Evolutionary conservation across 2,797 vertebrate genomes (phyloP).

Genomic region (Benthosema pterotum): DNA sequence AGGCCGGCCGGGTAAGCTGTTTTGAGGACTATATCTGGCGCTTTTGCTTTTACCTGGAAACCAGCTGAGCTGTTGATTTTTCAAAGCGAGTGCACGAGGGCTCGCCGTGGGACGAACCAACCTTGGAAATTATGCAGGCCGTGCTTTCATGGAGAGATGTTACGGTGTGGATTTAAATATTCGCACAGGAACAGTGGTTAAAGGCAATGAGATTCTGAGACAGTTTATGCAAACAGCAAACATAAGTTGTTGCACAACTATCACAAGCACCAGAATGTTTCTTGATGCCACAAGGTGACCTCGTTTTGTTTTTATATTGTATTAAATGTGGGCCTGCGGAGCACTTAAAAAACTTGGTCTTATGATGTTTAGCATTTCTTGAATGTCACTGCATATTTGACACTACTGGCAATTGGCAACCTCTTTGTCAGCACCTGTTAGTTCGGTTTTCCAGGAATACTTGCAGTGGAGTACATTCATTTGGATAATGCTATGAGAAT

Average conservation of each 20-base stretch:
- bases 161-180: background rate
- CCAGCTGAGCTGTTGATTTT: conserved; percentile 53
- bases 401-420: too few species aligned
- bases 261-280: background rate
- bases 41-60: conserved; percentile 32
- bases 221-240: background rate
- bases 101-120: conserved; percentile 27
- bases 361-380: too few species aligned
- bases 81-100: conserved; percentile 1
- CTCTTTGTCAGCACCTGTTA: too few species aligned
- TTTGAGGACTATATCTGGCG: conserved; percentile 40
- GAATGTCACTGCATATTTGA: too few species aligned
- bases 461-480: too few species aligned
- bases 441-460: too few species aligned
- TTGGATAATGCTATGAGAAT: too few species aligned
- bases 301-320: too few species aligned
- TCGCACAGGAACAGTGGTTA: background rate
- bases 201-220: background rate
- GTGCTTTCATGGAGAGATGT: conserved; percentile 7
- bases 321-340: too few species aligned
- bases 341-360: too few species aligned
- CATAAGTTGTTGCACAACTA: background rate
- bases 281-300: too few species aligned
- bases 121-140: conserved; percentile 12
- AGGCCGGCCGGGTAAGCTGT: conserved; percentile 30